Conservation (phyloP, 2,797 vertebrate genomes). For the Melanotaenia parkinsoni region DNA sequence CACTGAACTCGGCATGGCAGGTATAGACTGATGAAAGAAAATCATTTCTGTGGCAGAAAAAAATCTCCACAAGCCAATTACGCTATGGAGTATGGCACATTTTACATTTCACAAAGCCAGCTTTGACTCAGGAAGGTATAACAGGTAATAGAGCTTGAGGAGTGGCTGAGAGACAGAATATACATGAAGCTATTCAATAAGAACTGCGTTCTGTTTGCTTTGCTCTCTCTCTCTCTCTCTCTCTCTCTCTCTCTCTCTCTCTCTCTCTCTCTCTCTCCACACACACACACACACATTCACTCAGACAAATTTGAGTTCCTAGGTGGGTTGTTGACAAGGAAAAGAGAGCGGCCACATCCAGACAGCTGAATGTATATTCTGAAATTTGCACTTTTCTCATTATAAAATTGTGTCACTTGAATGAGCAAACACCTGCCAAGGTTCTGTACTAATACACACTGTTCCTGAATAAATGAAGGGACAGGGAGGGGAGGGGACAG, state of each 20-base stretch:
- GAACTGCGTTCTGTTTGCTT: slow-evolving; percentile 51
- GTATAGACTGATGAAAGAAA: slow-evolving; percentile 73
- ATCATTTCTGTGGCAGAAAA: slow-evolving; percentile 69
- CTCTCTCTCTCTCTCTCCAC: background rate
- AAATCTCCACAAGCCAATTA: slow-evolving; percentile 75
- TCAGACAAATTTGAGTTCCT: slow-evolving; percentile 55
- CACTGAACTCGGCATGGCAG: slow-evolving; percentile 72
- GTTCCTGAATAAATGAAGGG: slow-evolving; percentile 61
- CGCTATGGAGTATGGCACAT: slow-evolving; percentile 48
- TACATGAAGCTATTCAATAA: slow-evolving; percentile 68
- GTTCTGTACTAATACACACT: slow-evolving; percentile 65
- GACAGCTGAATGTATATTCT: slow-evolving; percentile 70
- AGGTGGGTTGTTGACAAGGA: slow-evolving; percentile 77
- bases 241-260: background rate
- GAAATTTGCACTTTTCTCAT: slow-evolving; percentile 82
- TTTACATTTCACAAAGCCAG: slow-evolving; percentile 65
- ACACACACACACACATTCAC: slow-evolving; percentile 6
- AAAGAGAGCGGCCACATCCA: slow-evolving; percentile 66
- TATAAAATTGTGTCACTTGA: slow-evolving; percentile 79
- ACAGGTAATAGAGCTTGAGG: slow-evolving; percentile 59
- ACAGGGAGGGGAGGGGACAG: background rate
- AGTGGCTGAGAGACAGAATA: slow-evolving; percentile 58
- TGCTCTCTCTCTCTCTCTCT: slow-evolving; percentile 7
- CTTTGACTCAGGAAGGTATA: slow-evolving; percentile 38
- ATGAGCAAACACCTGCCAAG: slow-evolving; percentile 77